These are phyloP conservation scores for Scaptomyza polygonia DNA, from an alignment of 2,888 invertebrate species.

Conservation along the genomic window DNA sequence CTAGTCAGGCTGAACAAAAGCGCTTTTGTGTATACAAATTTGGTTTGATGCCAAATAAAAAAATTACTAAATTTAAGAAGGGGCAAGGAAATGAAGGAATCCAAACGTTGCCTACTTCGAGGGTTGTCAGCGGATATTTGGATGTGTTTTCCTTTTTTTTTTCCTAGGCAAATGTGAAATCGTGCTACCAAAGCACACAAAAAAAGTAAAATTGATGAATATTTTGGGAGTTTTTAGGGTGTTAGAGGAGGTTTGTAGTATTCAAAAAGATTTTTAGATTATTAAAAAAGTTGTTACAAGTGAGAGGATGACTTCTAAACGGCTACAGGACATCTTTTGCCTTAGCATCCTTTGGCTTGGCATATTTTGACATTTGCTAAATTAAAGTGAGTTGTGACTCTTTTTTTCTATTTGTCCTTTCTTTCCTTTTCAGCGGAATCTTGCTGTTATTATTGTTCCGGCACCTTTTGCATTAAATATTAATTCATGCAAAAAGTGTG, in stretches of 20 bases:
- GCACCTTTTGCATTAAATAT: slow-evolving; percentile 68
- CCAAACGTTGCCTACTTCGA: slow-evolving; percentile 37
- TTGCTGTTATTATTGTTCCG: slow-evolving; percentile 26
- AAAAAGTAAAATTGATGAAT: slow-evolving; percentile 54
- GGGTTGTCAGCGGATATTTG: slow-evolving; percentile 50
- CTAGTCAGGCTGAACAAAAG: slow-evolving; percentile 43
- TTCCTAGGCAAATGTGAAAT: slow-evolving; percentile 34
- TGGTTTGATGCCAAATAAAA: slow-evolving; percentile 42
- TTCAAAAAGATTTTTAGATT: slow-evolving; percentile 68
- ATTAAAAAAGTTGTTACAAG: slow-evolving; percentile 66
- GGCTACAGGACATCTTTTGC: slow-evolving; percentile 17
- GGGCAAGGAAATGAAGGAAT: neutral
- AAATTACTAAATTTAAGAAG: slow-evolving; percentile 5
- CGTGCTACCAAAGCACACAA: slow-evolving; percentile 19
- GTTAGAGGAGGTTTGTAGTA: slow-evolving; percentile 54
- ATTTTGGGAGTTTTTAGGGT: slow-evolving; percentile 36
- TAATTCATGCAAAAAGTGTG: slow-evolving; percentile 64
- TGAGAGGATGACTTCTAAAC: slow-evolving; percentile 4
- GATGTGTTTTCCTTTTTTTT: neutral
- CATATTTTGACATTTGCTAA: slow-evolving; percentile 68
- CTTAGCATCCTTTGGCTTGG: slow-evolving; percentile 9
- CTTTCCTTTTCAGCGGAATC: slow-evolving; percentile 9
- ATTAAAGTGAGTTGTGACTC: slow-evolving; percentile 65
- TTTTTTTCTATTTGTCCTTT: slow-evolving; percentile 24
- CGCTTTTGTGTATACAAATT: slow-evolving; percentile 44